Conservation (phyloP, 2,888 invertebrate species). For the Copidosoma aretas region DNA sequence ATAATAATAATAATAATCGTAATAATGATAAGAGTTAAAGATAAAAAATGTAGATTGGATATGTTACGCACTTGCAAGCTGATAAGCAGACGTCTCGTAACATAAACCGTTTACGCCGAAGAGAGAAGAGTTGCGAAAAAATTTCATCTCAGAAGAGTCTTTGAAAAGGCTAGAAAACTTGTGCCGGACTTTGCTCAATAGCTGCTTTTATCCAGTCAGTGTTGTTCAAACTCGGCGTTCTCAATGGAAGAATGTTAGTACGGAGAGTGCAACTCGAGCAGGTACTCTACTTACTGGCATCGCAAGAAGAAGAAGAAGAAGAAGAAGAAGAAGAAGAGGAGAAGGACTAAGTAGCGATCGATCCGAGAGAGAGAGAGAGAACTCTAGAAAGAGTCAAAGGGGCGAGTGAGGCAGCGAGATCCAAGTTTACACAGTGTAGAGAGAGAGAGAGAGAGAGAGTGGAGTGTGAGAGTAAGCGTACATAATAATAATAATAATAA, state of each 20-base stretch:
- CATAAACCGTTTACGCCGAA: slow-evolving; percentile 19
- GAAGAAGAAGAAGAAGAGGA: too few species aligned
- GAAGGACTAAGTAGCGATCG: background rate
- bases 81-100: slow-evolving; percentile 11
- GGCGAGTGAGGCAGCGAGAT: background rate
- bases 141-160: slow-evolving; percentile 21
- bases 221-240: background rate
- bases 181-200: background rate
- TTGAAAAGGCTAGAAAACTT: slow-evolving; percentile 7
- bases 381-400: background rate
- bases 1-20: too few species aligned
- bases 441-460: background rate
- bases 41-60: too few species aligned
- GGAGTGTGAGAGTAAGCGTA: background rate
- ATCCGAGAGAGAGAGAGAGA: background rate
- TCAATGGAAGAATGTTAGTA: background rate
- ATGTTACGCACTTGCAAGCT: slow-evolving; percentile 2
- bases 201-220: background rate
- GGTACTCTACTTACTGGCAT: background rate
- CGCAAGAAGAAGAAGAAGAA: background rate
- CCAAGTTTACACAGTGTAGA: background rate
- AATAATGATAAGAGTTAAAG: too few species aligned
- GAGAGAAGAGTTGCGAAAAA: slow-evolving; percentile 26
- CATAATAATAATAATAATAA: background rate
- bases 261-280: background rate